These are phyloP conservation scores for Diorhabda sublineata DNA, from an alignment of 1,140 invertebrate genomes.

Conservation along the genomic window DNA sequence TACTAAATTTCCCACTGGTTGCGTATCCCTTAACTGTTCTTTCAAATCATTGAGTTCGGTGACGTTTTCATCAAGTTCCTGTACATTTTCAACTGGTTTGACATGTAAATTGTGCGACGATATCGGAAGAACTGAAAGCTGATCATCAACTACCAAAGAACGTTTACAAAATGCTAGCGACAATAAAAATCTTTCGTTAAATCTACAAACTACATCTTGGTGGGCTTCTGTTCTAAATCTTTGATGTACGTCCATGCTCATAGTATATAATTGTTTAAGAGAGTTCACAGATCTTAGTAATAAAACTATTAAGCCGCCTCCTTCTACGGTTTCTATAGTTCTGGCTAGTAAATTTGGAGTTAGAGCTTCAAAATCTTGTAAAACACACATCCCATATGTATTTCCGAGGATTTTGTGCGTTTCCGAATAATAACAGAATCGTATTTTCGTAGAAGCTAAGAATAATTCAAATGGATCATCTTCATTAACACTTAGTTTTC, in stretches of 20 bases:
- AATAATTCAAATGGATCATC: slow-evolving; percentile 98
- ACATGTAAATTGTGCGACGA: slow-evolving; percentile 84
- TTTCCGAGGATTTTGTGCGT: slow-evolving; percentile 97
- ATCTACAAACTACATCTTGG: slow-evolving; percentile 85
- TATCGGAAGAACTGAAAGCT: slow-evolving; percentile 86
- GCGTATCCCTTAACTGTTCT: slow-evolving; percentile 72
- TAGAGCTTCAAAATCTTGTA: slow-evolving; percentile 98
- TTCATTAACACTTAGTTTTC: slow-evolving; percentile 87
- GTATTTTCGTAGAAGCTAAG: slow-evolving; percentile 91
- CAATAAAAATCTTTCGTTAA: slow-evolving; percentile 95
- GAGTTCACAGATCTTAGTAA: slow-evolving; percentile 83
- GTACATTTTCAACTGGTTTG: slow-evolving; percentile 57
- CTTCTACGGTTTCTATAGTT: slow-evolving; percentile 98
- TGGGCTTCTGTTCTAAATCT: slow-evolving; percentile 91
- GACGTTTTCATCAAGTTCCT: slow-evolving; percentile 48
- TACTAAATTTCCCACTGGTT: slow-evolving; percentile 86
- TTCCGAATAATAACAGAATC: slow-evolving; percentile 97
- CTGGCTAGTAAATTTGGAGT: slow-evolving; percentile 97
- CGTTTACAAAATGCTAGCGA: slow-evolving; percentile 83
- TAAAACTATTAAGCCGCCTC: slow-evolving; percentile 90
- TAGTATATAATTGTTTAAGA: slow-evolving; percentile 90
- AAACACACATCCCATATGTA: slow-evolving; percentile 94
- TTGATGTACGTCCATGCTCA: slow-evolving; percentile 98
- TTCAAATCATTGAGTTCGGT: slow-evolving; percentile 68
- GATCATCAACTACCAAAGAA: slow-evolving; percentile 92